Conservation (phyloP, 2,797 vertebrate genomes). For the Pelodytes ibericus region DNA sequence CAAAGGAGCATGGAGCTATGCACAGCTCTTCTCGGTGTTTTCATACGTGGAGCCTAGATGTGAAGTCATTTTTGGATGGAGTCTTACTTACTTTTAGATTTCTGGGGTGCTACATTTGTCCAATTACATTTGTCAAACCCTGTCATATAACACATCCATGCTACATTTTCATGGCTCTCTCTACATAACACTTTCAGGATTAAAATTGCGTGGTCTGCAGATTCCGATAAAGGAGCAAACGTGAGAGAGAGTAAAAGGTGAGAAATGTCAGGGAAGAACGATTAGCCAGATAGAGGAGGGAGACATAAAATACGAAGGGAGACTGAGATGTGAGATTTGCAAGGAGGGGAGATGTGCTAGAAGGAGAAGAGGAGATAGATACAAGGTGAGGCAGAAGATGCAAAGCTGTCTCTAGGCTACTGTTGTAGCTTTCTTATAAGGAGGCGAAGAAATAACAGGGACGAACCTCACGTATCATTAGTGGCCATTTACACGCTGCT, state of each 20-base stretch:
- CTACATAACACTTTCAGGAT: background rate
- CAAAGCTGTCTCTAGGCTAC: background rate
- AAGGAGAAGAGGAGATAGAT: background rate
- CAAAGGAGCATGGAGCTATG: too few relatives aligned
- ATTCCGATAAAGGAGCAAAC: background rate
- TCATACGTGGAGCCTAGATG: too few relatives aligned
- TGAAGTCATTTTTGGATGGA: too few relatives aligned
- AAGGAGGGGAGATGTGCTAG: background rate
- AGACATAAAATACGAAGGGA: background rate
- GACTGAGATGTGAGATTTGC: background rate
- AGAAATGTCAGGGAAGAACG: background rate
- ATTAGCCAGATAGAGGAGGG: background rate
- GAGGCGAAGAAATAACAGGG: slow-evolving; percentile 22
- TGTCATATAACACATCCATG: too few relatives aligned
- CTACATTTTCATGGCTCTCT: background rate
- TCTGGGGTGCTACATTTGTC: too few relatives aligned
- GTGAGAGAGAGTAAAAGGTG: background rate
- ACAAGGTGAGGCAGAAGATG: slow-evolving; percentile 4
- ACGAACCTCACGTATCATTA: slow-evolving; percentile 42
- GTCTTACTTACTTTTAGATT: too few relatives aligned
- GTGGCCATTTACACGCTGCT: slow-evolving; percentile 54
- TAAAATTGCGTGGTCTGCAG: background rate
- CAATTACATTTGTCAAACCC: too few relatives aligned
- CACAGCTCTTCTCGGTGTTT: too few relatives aligned
- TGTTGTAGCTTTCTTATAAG: slow-evolving; percentile 27